These are phyloP conservation scores for Adelges cooleyi DNA, from an alignment of 1,140 invertebrate species.

Conservation along the genomic window DNA sequence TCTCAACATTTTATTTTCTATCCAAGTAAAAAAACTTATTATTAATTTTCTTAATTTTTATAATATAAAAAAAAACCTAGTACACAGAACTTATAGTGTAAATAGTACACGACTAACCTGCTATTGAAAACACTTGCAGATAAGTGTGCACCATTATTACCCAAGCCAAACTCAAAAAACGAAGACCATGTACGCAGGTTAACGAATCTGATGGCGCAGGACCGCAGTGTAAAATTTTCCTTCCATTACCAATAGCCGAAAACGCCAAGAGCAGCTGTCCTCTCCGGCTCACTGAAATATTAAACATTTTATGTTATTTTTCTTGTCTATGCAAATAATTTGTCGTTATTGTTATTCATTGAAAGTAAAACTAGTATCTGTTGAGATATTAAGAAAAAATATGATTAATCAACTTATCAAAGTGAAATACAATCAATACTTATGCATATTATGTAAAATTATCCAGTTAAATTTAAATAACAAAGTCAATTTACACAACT, in stretches of 20 bases:
- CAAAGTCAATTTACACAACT: no score
- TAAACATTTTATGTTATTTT: no score
- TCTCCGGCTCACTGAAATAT: slow-evolving; percentile 37
- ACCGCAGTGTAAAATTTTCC: slow-evolving; percentile 49
- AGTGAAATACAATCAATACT: no score
- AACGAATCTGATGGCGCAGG: slow-evolving; percentile 49
- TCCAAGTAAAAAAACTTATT: background rate
- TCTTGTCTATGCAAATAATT: no score
- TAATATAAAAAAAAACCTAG: background rate
- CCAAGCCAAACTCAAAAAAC: slow-evolving; percentile 76
- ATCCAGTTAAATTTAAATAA: no score
- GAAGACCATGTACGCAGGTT: slow-evolving; percentile 66
- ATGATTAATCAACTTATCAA: no score
- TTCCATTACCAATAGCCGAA: slow-evolving; percentile 48
- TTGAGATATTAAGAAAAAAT: no score
- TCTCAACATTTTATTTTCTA: slow-evolving; percentile 56
- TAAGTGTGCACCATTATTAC: slow-evolving; percentile 88
- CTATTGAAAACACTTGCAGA: slow-evolving; percentile 62
- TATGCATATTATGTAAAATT: no score
- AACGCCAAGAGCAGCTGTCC: slow-evolving; percentile 49
- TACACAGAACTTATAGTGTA: background rate
- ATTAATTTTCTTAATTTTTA: background rate
- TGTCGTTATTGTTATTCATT: no score
- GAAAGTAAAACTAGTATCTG: no score
- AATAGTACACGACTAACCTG: slow-evolving; percentile 42